phyloP scores from a whole-genome alignment of 2,113 vertebrate species.

The Urocynchramus pylzowi region DNA sequence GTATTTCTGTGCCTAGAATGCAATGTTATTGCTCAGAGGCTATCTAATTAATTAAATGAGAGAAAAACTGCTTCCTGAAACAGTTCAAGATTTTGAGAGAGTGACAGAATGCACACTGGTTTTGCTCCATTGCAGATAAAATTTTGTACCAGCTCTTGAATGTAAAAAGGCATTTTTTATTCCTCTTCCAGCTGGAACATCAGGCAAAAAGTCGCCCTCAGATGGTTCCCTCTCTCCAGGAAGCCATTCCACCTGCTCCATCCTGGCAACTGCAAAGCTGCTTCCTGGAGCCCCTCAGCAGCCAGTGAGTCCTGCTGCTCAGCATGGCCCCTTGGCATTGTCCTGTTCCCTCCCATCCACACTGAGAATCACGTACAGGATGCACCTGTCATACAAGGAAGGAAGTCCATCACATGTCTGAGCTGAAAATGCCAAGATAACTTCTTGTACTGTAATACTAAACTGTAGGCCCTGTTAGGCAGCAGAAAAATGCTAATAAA shows the following conservation, averaged over 20 bases:
- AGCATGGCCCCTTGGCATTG: not conserved
- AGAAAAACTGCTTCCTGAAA: not conserved
- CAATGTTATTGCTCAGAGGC: not conserved
- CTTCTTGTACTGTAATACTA: not conserved
- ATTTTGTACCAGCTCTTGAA: not conserved
- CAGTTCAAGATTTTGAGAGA: not conserved
- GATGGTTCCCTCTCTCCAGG: slow-evolving; percentile 67
- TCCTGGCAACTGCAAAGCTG: slow-evolving; percentile 68
- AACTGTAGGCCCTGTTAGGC: not conserved
- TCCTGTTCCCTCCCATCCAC: not conserved
- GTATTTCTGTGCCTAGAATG: not conserved
- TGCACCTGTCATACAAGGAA: not conserved
- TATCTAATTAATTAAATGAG: not conserved
- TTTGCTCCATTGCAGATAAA: not conserved
- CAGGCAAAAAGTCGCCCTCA: slow-evolving; percentile 70
- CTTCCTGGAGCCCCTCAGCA: slow-evolving; percentile 75
- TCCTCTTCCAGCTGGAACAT: slow-evolving; percentile 57
- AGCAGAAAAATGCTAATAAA: not conserved
- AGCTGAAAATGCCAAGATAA: not conserved
- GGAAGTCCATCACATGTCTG: not conserved
- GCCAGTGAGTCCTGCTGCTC: slow-evolving; percentile 64
- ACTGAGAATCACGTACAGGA: rapidly evolving
- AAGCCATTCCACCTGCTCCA: slow-evolving; percentile 59
- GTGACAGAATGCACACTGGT: not conserved
- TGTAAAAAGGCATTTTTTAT: not conserved